Evolutionary conservation across 2,888 invertebrate species (phyloP), one percentile per base, ranked within the genome.

Genomic region (Flabesymbios commensalis): DNA sequence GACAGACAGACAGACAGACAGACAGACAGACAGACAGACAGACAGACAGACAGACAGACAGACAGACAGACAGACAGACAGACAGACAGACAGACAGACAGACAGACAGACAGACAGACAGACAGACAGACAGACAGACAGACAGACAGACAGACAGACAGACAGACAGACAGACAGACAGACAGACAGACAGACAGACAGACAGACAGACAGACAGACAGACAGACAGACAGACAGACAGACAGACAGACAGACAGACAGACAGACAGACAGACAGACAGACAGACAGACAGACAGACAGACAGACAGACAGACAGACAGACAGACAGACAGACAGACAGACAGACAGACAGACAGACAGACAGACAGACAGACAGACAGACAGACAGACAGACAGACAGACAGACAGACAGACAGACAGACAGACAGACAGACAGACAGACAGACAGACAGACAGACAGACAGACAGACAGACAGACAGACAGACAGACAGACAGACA

Each of bases 21-120:
- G 53, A 22, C 53, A 53, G 24, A 36, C 53, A 53, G 53, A 36
- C 19, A n/a, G 53, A 3, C 36, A 53, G 53, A 53, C 17, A 45
- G 45, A 45, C 17, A 45, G 45, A 45, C 17, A 45, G 45, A 45
- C 17, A 45, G 45, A 45, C 17, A 45, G 45, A 45, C 17, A 45
- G 45, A 45, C 14, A 45, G 45, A 45, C 14, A 45, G 45, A 45
- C 14, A 45, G 45, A 45, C 14, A 45, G 45, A 45, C 14, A 45
- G 45, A 45, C 14, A 45, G 45, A 45, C 14, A 45, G 45, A 45
- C 14, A 45, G 45, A 45, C 14, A 45, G 45, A 45, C 14, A 45
- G 45, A 45, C 14, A 45, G 45, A 45, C 14, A 45, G 45, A 45
- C 14, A 45, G 45, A 45, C 14, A 45, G 45, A 45, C 14, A 45